phyloP scores from a whole-genome alignment of 2,113 vertebrate genomes.

The Actenoides hombroni region DNA sequence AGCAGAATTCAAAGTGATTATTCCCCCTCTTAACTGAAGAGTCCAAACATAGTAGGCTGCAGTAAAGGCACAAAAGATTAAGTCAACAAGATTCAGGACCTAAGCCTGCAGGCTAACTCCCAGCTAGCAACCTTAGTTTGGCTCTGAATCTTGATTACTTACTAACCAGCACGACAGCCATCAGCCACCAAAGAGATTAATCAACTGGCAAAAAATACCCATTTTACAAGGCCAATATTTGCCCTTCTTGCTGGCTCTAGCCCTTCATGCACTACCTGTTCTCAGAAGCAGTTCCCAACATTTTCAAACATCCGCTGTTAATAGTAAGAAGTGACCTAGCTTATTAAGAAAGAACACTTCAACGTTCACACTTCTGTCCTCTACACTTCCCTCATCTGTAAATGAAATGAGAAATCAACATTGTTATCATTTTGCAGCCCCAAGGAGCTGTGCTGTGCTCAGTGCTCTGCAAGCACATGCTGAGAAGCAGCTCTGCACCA shows the following conservation, averaged over 20 bases:
- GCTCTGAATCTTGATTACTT: neutral
- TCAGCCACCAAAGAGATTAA: neutral
- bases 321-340: neutral
- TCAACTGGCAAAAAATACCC: neutral
- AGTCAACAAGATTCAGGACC: neutral
- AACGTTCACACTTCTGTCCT: neutral
- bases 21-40: neutral
- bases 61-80: neutral
- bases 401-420: neutral
- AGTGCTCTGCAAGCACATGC: neutral
- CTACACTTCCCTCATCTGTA: neutral
- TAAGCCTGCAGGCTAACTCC: neutral
- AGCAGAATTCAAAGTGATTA: neutral
- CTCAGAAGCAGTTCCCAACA: neutral
- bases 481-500: neutral
- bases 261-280: neutral
- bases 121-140: neutral
- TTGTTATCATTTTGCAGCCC: neutral
- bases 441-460: neutral
- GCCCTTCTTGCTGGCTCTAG: neutral
- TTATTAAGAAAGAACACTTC: neutral
- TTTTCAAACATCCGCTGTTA: neutral
- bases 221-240: neutral
- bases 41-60: neutral
- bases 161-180: neutral